Evolutionary conservation across 2,888 invertebrate genomes (phyloP), one percentile per base, ranked within the genome.

Genomic region (Euproctis similis): DNA sequence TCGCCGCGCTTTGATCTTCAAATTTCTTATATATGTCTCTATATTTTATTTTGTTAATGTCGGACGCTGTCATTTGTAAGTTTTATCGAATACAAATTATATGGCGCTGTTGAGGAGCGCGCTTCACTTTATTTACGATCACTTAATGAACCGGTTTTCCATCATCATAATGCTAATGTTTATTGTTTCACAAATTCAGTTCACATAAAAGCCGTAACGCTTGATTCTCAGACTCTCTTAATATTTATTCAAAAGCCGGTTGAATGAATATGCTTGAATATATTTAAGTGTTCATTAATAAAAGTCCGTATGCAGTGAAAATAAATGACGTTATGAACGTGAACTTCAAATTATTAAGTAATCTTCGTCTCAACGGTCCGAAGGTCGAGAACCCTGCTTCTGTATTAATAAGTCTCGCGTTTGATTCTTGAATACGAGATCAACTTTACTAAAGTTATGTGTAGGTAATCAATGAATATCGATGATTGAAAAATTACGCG

Each of bases 201-300:
- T 46, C 46, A 48, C 42, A 42, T 56, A 50, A 61, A 57, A 46
- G 42, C 33, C 44, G 45, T 39, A 48, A 40, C 53, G 41, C 56
- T 53, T 52, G 53, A 48, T 47, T 44, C 49, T 35, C 30, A 38
- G 42, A 36, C 34, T 33, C n/a, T n/a, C n/a, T 50, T 45, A 39
- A 45, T 50, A 46, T 55, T 53, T 50, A 50, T 50, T 46, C 46
- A 42, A 39, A 23, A 23, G 31, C 36, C 24, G 31, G 42, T 45
- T 51, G 40, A 49, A 46, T 42, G 46, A 40, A 36, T 39, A 34
- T 39, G 55, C 62, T 62, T 59, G 62, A 61, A 67, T 68, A 55
- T 62, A 36, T 61, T 65, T 61, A 55, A 8, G 59, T 53, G 53
- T 63, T 59, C 61, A 66, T 63, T 65, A 64, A 66, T 61, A 58